Conservation (phyloP, 2,113 vertebrate genomes). For the Cavia porcellus region DNA sequence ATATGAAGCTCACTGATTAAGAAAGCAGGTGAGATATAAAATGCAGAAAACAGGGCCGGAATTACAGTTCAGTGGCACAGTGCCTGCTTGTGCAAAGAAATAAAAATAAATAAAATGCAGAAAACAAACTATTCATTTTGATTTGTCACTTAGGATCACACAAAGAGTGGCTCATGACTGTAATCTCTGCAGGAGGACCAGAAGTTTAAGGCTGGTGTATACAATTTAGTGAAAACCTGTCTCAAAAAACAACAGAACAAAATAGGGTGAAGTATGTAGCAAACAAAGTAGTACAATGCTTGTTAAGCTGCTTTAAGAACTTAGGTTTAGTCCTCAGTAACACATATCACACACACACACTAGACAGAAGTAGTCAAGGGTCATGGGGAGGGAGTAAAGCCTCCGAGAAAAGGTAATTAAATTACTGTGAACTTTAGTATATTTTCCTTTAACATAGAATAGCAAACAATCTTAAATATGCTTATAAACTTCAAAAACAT, state of each 20-base stretch:
- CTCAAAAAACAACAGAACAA: not conserved
- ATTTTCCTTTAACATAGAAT: not conserved
- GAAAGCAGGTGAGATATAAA: not conserved
- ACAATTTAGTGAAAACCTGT: not conserved
- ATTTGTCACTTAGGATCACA: not conserved
- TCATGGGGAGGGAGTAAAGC: not conserved
- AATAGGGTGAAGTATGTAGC: not conserved
- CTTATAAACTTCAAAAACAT: slow-evolving; percentile 47
- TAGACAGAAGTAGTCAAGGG: not conserved
- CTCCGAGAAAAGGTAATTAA: not conserved
- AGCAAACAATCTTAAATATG: not conserved
- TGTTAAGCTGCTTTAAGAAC: not conserved
- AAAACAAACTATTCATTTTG: not conserved
- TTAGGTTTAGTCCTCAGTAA: not conserved
- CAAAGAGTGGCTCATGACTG: not conserved
- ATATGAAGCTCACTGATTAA: not conserved
- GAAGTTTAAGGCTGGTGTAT: not conserved
- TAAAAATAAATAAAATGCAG: not conserved
- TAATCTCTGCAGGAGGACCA: not conserved
- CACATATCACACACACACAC: not conserved
- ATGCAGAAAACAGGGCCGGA: no score
- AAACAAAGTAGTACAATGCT: not conserved
- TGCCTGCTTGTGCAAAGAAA: no score
- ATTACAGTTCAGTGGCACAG: no score
- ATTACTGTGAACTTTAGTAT: not conserved